phyloP scores from a whole-genome alignment of 2,797 vertebrate species.

The Novumbra hubbsi region DNA sequence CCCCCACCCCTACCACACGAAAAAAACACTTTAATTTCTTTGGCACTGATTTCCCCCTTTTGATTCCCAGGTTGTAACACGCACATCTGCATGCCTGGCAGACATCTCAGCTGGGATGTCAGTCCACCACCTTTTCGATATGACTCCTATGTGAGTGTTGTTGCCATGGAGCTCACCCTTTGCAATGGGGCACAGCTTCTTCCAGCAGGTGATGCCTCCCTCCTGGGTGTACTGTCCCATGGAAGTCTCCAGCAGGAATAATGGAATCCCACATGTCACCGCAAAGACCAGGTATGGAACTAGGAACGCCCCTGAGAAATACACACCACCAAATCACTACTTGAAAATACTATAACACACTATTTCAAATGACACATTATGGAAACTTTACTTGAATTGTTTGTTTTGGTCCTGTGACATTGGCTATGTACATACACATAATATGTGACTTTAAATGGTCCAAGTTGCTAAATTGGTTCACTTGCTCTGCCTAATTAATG shows the following conservation, averaged over 20 bases:
- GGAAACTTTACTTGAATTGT: not conserved
- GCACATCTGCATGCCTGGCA: too few relatives aligned
- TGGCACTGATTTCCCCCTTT: too few relatives aligned
- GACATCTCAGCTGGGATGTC: too few relatives aligned
- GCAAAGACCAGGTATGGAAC: constrained; percentile 75
- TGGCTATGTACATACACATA: not conserved
- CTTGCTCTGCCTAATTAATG: not conserved
- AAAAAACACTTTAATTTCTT: too few relatives aligned
- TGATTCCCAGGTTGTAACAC: too few relatives aligned
- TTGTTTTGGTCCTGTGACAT: not conserved
- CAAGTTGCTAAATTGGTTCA: not conserved
- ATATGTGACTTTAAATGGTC: not conserved
- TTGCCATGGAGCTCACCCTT: constrained; percentile 58
- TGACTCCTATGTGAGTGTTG: not conserved
- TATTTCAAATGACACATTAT: not conserved
- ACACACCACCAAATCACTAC: not conserved
- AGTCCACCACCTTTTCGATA: not conserved
- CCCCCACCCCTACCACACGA: too few relatives aligned
- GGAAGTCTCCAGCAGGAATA: constrained; percentile 72
- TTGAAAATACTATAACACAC: not conserved
- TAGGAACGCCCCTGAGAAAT: constrained; percentile 68
- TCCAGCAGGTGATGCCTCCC: constrained; percentile 73
- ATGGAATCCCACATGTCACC: constrained; percentile 68
- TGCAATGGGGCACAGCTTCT: constrained; percentile 69
- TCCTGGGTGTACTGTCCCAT: constrained; percentile 74